Evolutionary conservation across 2,113 vertebrate genomes (phyloP).

Genomic region (Chamaea fasciata): DNA sequence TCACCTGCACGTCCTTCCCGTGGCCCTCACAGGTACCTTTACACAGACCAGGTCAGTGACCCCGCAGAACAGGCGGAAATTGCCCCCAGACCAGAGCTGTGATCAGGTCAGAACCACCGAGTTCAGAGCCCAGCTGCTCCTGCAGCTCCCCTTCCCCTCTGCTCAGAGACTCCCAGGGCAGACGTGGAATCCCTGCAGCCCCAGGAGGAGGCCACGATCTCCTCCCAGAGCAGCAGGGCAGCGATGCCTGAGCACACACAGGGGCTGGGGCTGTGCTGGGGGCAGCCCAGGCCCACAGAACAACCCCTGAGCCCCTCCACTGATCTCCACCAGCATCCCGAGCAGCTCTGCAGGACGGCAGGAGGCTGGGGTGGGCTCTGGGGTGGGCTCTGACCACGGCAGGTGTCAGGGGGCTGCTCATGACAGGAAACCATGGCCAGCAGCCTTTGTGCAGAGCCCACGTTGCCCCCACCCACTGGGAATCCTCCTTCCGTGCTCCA

Average conservation of each 20-base stretch:
- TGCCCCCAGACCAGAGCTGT: neutral
- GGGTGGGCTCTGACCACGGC: neutral
- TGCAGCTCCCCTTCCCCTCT: neutral
- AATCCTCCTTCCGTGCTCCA: neutral
- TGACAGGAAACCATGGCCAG: neutral
- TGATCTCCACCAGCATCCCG: neutral
- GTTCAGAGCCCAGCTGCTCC: neutral
- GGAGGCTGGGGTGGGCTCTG: neutral
- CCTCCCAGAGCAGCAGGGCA: neutral
- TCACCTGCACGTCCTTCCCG: neutral
- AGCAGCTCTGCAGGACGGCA: neutral
- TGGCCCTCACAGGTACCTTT: neutral
- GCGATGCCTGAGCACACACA: neutral
- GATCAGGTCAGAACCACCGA: neutral
- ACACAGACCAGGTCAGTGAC: fast-evolving
- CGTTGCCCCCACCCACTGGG: neutral
- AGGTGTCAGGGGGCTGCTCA: neutral
- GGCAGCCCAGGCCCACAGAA: neutral
- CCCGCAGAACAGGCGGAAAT: neutral
- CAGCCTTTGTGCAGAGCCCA: neutral
- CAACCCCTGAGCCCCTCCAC: neutral
- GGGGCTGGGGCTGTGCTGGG: neutral
- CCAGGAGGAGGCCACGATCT: neutral
- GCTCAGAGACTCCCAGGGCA: neutral
- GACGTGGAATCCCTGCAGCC: neutral